Percentiles rank a stretch among this genome's conserved stretches.
These are phyloP conservation scores for Polypedilum vanderplanki DNA, from an alignment of 1,140 invertebrate species.

Conservation along the genomic window DNA sequence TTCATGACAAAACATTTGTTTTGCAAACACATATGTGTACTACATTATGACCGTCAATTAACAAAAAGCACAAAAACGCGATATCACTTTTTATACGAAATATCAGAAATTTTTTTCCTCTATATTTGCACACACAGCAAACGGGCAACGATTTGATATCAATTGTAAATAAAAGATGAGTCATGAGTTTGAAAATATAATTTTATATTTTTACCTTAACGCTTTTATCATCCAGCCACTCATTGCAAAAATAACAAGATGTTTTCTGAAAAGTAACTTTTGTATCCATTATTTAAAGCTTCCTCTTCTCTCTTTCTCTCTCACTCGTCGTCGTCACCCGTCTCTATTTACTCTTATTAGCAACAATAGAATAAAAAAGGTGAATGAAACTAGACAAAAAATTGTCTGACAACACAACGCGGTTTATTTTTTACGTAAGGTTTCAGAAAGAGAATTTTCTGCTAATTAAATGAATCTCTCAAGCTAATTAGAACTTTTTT, in stretches of 20 bases:
- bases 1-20: no score
- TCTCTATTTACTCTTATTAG: not conserved
- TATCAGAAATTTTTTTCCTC: no score
- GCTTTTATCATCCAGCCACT: constrained; percentile 50
- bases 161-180: constrained; percentile 29
- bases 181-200: not conserved
- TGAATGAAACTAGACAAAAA: no score
- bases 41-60: constrained; percentile 30
- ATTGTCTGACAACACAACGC: no score
- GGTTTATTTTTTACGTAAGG: no score
- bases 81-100: no score
- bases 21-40: no score
- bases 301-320: not conserved
- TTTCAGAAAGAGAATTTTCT: no score
- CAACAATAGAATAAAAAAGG: not conserved
- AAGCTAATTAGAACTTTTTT: not conserved
- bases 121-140: not conserved
- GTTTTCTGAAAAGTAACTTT: constrained; percentile 41
- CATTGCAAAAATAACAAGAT: constrained; percentile 56
- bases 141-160: constrained; percentile 24
- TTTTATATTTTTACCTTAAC: constrained; percentile 46
- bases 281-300: not conserved
- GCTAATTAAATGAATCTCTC: no score
- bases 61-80: not conserved
- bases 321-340: no score